phyloP scores from a whole-genome alignment of 1,140 invertebrate species.

The Ganaspis sp. region DNA sequence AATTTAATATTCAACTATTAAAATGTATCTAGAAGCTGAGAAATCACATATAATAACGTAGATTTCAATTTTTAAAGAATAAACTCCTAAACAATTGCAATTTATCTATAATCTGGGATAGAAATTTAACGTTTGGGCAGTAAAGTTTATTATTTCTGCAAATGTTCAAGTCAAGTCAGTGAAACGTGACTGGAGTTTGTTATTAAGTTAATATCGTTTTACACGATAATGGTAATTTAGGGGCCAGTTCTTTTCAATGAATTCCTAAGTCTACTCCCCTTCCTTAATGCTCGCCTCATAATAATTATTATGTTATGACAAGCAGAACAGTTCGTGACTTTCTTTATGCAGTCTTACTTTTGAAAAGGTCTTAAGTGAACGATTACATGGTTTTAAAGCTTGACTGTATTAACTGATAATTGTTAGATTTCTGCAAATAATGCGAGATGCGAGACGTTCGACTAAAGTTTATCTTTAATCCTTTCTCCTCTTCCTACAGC shows the following conservation, averaged over 20 bases:
- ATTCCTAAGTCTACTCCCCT: neutral
- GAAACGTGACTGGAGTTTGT: slow-evolving; percentile 18
- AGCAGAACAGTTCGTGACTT: slow-evolving; percentile 16
- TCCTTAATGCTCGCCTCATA: slow-evolving; percentile 6
- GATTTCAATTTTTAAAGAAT: neutral
- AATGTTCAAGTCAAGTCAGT: neutral
- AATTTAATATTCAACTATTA: neutral
- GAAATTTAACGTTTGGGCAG: neutral
- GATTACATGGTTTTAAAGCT: slow-evolving; percentile 1
- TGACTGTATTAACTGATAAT: neutral
- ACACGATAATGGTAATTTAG: slow-evolving; percentile 7
- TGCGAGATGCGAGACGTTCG: too few relatives aligned
- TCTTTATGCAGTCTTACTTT: slow-evolving; percentile 24
- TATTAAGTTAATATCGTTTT: slow-evolving; percentile 25
- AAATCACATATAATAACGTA: neutral
- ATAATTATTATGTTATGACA: slow-evolving; percentile 11
- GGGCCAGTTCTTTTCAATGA: neutral
- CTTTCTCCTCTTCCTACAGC: neutral
- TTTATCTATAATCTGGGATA: neutral
- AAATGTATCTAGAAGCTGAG: neutral
- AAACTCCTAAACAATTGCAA: slow-evolving; percentile 5
- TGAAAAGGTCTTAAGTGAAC: neutral
- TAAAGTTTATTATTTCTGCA: slow-evolving; percentile 17
- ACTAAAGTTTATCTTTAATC: neutral
- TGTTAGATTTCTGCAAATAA: too few relatives aligned